Evolutionary conservation across 64 coral and sea anemone species (phyloP).

Genomic region (Anthopleura sola): DNA sequence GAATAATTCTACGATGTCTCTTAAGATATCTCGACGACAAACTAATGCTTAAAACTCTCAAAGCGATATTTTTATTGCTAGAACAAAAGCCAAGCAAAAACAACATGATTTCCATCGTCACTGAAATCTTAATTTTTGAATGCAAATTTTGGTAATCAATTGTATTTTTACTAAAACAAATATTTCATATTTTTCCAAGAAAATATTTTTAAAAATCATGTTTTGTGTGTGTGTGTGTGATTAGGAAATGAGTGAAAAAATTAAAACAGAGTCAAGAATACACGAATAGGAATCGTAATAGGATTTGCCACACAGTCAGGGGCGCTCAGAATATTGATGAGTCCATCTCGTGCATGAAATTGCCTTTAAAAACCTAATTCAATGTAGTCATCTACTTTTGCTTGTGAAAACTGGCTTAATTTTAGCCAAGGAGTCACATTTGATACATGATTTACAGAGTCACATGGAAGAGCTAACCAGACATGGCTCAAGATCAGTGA

Average conservation of each 20-base stretch:
- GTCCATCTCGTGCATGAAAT: not conserved
- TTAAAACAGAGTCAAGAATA: not conserved
- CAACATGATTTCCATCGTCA: not conserved
- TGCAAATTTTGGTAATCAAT: not conserved
- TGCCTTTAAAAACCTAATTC: not conserved
- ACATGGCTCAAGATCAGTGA: not conserved
- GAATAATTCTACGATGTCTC: not conserved
- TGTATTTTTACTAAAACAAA: not conserved
- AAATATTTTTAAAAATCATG: not conserved
- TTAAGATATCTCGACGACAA: not conserved
- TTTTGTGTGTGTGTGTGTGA: not conserved
- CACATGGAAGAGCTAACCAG: not conserved
- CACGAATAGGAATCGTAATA: not conserved
- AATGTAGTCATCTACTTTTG: not conserved
- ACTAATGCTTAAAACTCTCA: not conserved
- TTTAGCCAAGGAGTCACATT: not conserved
- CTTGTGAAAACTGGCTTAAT: not conserved
- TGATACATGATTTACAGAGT: not conserved
- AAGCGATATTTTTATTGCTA: not conserved
- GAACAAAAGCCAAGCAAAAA: not conserved
- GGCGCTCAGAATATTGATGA: not conserved
- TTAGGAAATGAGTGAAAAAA: not conserved
- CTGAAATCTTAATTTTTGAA: not conserved
- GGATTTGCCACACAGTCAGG: not conserved
- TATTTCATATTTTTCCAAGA: not conserved